Percentiles rank a stretch among this genome's conserved stretches.
Evolutionary conservation across 2,888 invertebrate genomes (phyloP).

Genomic region (Watsonalla cultraria): DNA sequence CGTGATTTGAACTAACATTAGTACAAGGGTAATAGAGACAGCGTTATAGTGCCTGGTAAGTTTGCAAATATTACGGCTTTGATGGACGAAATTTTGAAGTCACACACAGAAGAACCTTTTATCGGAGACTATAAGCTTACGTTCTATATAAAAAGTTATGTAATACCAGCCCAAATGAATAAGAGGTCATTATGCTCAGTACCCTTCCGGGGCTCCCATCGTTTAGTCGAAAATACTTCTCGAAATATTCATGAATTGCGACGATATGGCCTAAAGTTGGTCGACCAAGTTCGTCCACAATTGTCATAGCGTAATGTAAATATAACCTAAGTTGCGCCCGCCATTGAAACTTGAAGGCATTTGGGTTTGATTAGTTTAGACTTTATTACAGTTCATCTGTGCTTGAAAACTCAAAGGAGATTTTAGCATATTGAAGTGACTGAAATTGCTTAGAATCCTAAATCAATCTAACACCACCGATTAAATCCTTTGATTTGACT

Average conservation of each 20-base stretch:
- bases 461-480: too few relatives aligned
- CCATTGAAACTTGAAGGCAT: not conserved
- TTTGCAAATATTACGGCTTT: too few relatives aligned
- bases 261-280: not conserved
- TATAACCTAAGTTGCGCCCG: not conserved
- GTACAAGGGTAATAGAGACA: too few relatives aligned
- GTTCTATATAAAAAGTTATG: too few relatives aligned
- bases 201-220: not conserved
- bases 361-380: not conserved
- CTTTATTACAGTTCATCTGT: not conserved
- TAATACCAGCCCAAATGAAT: not conserved
- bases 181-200: not conserved
- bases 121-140: too few relatives aligned
- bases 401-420: not conserved
- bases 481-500: too few relatives aligned
- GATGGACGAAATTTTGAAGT: too few relatives aligned
- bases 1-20: too few relatives aligned
- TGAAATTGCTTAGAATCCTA: too few relatives aligned
- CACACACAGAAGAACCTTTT: too few relatives aligned
- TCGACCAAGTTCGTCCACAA: not conserved
- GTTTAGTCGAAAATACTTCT: not conserved
- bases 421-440: too few relatives aligned
- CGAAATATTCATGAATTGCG: not conserved
- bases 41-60: too few relatives aligned
- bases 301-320: not conserved